Evolutionary conservation across 2,113 vertebrate species (phyloP), one percentile per base, ranked within the genome.

Genomic region (Rhipidura dahli): DNA sequence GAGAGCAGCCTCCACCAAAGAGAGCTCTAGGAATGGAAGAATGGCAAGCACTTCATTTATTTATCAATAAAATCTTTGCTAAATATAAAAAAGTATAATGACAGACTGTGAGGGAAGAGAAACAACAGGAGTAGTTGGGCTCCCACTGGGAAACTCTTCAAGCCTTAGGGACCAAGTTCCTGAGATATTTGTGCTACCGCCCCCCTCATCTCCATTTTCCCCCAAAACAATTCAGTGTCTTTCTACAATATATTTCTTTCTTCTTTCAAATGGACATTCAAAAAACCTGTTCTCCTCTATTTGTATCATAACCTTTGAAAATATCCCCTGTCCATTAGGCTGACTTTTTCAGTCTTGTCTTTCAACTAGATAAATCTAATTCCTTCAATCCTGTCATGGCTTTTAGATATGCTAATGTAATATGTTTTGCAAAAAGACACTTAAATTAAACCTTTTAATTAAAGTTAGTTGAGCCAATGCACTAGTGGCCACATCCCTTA

Each of bases 391-490:
- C 57, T 0, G 1, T 75, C 39, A 50, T 1, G 2, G 66, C 37
- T 92, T 94, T 95, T 88, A 89, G 61, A 83, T 63, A 89, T 83
- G 63, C 72, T 89, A 87, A 87, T n/a, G 20, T 80, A 87, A 76
- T 76, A 93, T 59, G 57, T 68, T 83, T 94, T 86, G 53, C 77
- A 83, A 87, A 89, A 59, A 80, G 49, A 56, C 86, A 47, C 75
- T 95, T 79, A 80, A 92, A 92, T 92, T 75, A 90, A 94, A 82
- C 51, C 44, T 89, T 84, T 81, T 83, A 77, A 89, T 81, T 89
- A 45, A 57, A 85, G 45, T 91, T 66, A 87, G 81, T 76, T 84
- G 88, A 91, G 73, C 42, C 37, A 78, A 42, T 78, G 81, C 50
- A 61, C 40, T 81, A 69, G 59, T 2, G 7, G 60, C 64, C 40